Evolutionary conservation across 2,888 invertebrate species (phyloP).

Genomic region (Bedellia somnulentella): DNA sequence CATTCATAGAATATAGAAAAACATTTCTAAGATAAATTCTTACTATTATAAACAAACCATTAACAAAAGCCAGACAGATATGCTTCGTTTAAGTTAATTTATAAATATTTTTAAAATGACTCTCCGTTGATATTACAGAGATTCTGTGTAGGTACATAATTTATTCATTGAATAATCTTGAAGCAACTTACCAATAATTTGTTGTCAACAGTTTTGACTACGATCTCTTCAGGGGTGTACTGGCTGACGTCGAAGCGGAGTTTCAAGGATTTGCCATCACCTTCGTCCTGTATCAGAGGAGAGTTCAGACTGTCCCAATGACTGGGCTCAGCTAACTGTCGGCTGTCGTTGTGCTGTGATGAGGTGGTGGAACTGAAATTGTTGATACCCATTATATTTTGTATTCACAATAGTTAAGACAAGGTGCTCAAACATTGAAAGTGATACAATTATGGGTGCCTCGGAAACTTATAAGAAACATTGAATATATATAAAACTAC

Average conservation of each 20-base stretch:
- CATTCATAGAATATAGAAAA: too few relatives aligned
- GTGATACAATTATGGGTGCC: background rate
- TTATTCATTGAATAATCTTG: too few relatives aligned
- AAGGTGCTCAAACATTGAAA: too few relatives aligned
- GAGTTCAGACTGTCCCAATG: constrained; percentile 90
- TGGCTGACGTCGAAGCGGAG: constrained; percentile 96
- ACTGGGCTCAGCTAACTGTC: constrained; percentile 61
- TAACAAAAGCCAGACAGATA: too few relatives aligned
- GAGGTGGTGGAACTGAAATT: constrained; percentile 65
- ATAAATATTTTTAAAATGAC: too few relatives aligned
- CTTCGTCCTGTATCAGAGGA: constrained; percentile 91
- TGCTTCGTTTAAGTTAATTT: too few relatives aligned
- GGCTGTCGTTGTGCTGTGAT: constrained; percentile 64
- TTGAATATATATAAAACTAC: too few relatives aligned
- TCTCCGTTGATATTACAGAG: too few relatives aligned
- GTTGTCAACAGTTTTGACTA: constrained; percentile 97
- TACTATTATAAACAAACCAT: too few relatives aligned
- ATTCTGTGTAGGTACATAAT: too few relatives aligned
- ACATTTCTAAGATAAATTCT: too few relatives aligned
- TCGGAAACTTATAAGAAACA: background rate
- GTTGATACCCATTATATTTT: background rate
- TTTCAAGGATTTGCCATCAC: constrained; percentile 91
- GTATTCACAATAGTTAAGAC: too few relatives aligned
- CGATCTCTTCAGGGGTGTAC: constrained; percentile 96
- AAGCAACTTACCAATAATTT: constrained; percentile 87